These are phyloP conservation scores for Fregetta grallaria DNA, from an alignment of 2,113 vertebrate species.

Conservation along the genomic window DNA sequence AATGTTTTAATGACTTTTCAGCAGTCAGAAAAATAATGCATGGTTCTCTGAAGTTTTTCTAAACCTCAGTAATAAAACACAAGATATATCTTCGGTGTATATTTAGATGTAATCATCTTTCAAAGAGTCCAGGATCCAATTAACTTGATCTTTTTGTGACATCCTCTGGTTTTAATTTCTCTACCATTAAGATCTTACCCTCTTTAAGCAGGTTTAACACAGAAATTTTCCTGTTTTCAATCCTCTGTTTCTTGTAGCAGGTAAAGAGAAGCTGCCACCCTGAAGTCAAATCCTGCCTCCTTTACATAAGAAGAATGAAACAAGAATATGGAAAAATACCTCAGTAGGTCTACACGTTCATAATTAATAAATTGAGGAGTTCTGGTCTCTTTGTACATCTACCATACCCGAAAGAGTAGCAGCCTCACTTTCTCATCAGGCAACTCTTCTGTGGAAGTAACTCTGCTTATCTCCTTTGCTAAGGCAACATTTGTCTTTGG, in stretches of 20 bases:
- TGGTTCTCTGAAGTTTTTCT: neutral
- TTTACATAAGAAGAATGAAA: neutral
- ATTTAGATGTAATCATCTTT: neutral
- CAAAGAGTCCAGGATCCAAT: neutral
- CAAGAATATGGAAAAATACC: neutral
- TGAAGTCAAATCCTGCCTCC: neutral
- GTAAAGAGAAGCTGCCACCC: neutral
- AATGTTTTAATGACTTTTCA: neutral
- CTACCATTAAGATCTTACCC: neutral
- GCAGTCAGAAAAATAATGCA: neutral
- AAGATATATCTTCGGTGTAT: neutral
- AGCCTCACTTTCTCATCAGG: neutral
- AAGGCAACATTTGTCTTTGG: neutral
- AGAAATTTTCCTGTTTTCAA: neutral
- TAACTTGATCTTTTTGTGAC: neutral
- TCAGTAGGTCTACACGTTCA: neutral
- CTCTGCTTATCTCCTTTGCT: neutral
- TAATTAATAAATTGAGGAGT: neutral
- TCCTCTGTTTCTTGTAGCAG: neutral
- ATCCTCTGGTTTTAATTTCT: conserved; percentile 6
- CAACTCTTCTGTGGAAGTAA: neutral
- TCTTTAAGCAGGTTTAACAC: neutral
- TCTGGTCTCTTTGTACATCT: neutral
- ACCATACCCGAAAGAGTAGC: neutral
- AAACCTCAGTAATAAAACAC: neutral